These are phyloP conservation scores for Triops longicaudatus DNA, from an alignment of 1,140 invertebrate species.

Conservation along the genomic window DNA sequence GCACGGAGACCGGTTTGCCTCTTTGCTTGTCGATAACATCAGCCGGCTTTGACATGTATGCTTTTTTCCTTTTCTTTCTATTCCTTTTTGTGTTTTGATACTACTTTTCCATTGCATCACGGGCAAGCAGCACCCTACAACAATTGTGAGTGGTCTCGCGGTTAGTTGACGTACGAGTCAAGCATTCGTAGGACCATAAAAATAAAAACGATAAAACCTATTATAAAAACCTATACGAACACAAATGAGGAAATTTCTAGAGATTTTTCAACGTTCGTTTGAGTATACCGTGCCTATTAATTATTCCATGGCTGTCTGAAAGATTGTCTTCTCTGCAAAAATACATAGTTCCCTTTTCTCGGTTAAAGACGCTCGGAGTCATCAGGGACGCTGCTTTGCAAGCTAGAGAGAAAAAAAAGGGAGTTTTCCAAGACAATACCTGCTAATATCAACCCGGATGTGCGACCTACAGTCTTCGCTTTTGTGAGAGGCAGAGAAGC, in stretches of 20 bases:
- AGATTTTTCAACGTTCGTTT: neutral
- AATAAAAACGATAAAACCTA: neutral
- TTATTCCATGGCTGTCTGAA: neutral
- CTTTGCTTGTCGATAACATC: slow-evolving; percentile 15
- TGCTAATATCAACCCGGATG: slow-evolving; percentile 14
- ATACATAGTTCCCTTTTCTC: neutral
- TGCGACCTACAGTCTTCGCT: slow-evolving; percentile 4
- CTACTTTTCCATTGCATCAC: neutral
- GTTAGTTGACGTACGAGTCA: neutral
- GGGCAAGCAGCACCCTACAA: neutral
- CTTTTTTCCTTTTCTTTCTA: neutral
- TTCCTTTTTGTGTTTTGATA: neutral
- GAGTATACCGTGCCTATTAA: neutral
- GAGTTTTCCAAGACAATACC: slow-evolving; percentile 12
- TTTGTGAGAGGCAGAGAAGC: neutral
- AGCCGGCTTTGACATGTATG: slow-evolving; percentile 11
- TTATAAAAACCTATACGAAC: neutral
- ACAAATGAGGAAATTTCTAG: neutral
- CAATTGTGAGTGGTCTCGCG: neutral
- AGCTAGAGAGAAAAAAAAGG: neutral
- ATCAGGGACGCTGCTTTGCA: neutral
- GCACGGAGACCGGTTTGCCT: slow-evolving; percentile 9
- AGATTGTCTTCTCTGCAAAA: neutral
- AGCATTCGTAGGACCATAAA: neutral
- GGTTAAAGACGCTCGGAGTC: neutral